phyloP scores from a whole-genome alignment of 1,140 invertebrate genomes.

The Drosophila burlai region DNA sequence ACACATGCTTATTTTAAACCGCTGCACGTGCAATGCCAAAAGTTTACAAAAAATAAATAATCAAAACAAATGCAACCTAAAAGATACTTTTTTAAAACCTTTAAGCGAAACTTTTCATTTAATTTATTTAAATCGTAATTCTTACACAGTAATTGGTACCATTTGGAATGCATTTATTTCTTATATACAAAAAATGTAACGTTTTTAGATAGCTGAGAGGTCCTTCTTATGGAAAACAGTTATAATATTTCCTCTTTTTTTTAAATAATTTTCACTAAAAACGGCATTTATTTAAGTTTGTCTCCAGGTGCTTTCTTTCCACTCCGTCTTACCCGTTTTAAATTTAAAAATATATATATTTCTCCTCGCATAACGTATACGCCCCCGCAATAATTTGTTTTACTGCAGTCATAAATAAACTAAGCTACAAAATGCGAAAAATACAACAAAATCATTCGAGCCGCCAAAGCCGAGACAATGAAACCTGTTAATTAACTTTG shows the following conservation, averaged over 20 bases:
- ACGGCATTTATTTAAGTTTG: constrained; percentile 33
- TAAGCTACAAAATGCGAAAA: constrained; percentile 46
- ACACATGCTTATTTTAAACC: constrained; percentile 1
- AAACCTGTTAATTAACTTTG: constrained; percentile 80
- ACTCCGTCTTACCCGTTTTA: background rate
- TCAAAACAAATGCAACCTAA: background rate
- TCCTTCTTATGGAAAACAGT: background rate
- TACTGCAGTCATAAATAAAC: constrained; percentile 48
- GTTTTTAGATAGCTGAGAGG: background rate
- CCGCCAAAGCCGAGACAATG: constrained; percentile 51
- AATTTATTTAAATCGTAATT: no score
- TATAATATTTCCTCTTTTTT: background rate
- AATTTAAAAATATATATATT: constrained; percentile 15
- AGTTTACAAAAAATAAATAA: background rate
- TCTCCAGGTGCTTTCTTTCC: constrained; percentile 52
- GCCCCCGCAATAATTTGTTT: constrained; percentile 57
- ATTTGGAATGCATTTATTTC: no score
- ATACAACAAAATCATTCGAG: constrained; percentile 27
- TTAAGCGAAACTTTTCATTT: background rate
- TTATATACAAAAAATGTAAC: no score
- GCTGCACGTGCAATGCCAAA: constrained; percentile 66
- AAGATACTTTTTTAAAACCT: background rate
- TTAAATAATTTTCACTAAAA: constrained; percentile 31
- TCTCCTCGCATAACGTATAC: constrained; percentile 59
- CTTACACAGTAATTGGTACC: background rate